Percentiles rank a stretch among this genome's conserved stretches.
Conservation (phyloP, 2,797 vertebrate species). For the Dallia pectoralis region DNA sequence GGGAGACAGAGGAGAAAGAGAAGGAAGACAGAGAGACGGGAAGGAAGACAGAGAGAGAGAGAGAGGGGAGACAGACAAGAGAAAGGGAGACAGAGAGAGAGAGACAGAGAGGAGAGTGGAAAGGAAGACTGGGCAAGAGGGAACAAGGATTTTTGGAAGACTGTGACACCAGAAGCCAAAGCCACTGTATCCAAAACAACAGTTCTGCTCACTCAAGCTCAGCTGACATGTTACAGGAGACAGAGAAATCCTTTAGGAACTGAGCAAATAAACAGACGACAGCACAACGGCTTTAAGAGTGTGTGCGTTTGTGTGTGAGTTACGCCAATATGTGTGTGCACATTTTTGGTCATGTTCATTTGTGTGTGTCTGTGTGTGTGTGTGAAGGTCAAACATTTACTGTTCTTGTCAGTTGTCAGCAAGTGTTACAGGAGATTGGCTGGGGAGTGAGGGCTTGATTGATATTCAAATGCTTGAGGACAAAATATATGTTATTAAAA, state of each 20-base stretch:
- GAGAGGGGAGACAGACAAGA: too few species aligned
- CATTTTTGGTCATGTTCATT: too few species aligned
- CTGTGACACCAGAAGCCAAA: slow-evolving; percentile 11
- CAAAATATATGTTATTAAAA: background rate
- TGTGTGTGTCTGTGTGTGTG: background rate
- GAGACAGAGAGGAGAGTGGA: too few species aligned
- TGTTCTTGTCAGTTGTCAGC: background rate
- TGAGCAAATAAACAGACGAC: background rate
- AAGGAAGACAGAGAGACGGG: too few species aligned
- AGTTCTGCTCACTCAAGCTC: slow-evolving; percentile 4
- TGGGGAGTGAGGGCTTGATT: background rate
- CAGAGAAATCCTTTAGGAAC: background rate
- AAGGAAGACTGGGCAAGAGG: too few species aligned
- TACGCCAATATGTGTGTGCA: slow-evolving; percentile 12
- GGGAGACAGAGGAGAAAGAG: too few species aligned
- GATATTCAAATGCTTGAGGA: background rate
- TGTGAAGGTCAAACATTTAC: background rate
- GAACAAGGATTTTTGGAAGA: slow-evolving; percentile 18
- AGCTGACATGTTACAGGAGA: background rate
- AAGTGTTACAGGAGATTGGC: background rate
- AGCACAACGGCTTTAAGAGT: background rate
- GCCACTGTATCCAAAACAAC: background rate
- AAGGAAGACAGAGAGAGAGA: too few species aligned
- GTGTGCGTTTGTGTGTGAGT: slow-evolving; percentile 19
- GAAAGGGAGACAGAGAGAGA: too few species aligned